Conservation (phyloP, 2,888 invertebrate genomes). For the Ormyrus pomaceus region DNA sequence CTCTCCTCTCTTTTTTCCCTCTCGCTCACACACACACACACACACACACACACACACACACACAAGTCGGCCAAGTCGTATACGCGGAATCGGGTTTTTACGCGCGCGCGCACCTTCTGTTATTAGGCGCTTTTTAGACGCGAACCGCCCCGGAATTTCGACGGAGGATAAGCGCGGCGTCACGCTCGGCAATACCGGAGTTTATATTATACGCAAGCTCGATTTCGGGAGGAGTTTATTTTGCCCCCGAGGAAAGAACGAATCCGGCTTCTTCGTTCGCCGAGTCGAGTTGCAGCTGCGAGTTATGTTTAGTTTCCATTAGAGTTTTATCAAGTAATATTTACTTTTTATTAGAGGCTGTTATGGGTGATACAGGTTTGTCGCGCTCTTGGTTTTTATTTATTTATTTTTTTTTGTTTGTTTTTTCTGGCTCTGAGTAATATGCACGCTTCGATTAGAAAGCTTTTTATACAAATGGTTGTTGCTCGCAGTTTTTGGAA, state of each 20-base stretch:
- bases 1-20: not conserved
- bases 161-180: not conserved
- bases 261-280: not conserved
- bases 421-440: not conserved
- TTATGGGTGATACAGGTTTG: conserved; percentile 1
- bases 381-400: not conserved
- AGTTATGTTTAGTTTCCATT: conserved; percentile 42
- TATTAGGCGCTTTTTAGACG: conserved; percentile 3
- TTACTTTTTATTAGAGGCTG: conserved; percentile 40
- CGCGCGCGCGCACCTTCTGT: not conserved
- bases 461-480: no score
- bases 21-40: not conserved
- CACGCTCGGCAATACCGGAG: not conserved
- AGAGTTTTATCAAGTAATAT: conserved; percentile 43
- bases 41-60: not conserved
- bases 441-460: not conserved
- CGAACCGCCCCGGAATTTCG: not conserved
- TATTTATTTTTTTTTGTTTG: not conserved
- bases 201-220: not conserved
- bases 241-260: not conserved
- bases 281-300: not conserved
- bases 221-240: not conserved
- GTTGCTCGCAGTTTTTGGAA: no score
- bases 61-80: no score
- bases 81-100: conserved; percentile 32